phyloP scores from a whole-genome alignment of 2,888 invertebrate genomes.

The Callinectes sapidus region DNA sequence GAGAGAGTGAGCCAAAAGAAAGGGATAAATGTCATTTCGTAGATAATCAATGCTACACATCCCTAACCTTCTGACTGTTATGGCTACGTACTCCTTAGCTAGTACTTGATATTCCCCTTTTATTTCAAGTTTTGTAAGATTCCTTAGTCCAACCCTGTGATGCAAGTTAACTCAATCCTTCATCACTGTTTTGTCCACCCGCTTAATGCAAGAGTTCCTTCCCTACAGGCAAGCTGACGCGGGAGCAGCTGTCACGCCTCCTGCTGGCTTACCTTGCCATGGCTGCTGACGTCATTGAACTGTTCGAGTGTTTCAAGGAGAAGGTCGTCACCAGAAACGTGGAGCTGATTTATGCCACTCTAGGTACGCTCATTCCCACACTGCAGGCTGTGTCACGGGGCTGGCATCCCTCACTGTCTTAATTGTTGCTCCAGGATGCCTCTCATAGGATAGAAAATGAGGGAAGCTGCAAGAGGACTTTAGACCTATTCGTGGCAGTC shows the following conservation, averaged over 20 bases:
- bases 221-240: slow-evolving; percentile 74
- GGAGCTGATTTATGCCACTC: slow-evolving; percentile 74
- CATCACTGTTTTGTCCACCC: too few relatives aligned
- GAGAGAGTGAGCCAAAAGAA: too few relatives aligned
- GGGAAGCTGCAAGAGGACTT: too few relatives aligned
- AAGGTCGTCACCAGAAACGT: slow-evolving; percentile 72
- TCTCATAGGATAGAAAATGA: too few relatives aligned
- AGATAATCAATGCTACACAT: not conserved
- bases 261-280: slow-evolving; percentile 76
- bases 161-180: not conserved
- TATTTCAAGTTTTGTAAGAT: too few relatives aligned
- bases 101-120: too few relatives aligned
- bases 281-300: slow-evolving; percentile 74
- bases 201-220: not conserved
- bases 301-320: slow-evolving; percentile 74
- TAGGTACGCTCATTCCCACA: slow-evolving; percentile 72
- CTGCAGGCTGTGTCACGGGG: not conserved
- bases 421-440: too few relatives aligned
- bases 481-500: too few relatives aligned
- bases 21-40: not conserved
- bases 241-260: slow-evolving; percentile 76
- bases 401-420: not conserved
- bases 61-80: not conserved
- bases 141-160: too few relatives aligned
- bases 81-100: too few relatives aligned